Evolutionary conservation across 2,888 invertebrate genomes (phyloP).

Genomic region (Cistogaster globosa): DNA sequence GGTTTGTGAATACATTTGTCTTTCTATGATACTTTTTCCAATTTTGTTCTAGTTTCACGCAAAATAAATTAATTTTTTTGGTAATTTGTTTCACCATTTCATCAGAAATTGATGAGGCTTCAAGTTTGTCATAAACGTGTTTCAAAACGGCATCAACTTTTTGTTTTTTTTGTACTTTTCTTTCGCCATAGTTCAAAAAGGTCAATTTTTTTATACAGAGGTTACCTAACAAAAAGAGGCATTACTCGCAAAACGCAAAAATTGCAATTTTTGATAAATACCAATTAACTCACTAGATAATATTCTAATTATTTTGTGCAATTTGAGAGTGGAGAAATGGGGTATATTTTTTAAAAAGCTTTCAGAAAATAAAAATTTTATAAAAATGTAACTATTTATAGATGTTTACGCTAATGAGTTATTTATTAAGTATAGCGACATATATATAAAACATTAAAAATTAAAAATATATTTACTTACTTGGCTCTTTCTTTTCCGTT

Average conservation of each 20-base stretch:
- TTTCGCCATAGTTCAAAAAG: constrained; percentile 3
- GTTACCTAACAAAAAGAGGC: neutral
- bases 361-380: constrained; percentile 14
- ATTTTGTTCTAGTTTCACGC: too few relatives aligned
- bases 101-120: too few relatives aligned
- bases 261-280: constrained; percentile 4
- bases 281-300: constrained; percentile 12
- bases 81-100: too few relatives aligned
- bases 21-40: too few relatives aligned
- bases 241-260: too few relatives aligned
- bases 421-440: constrained; percentile 12
- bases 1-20: neutral
- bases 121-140: too few relatives aligned
- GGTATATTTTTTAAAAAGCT: constrained; percentile 3
- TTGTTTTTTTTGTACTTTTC: neutral
- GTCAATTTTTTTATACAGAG: too few relatives aligned
- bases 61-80: too few relatives aligned
- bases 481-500: constrained; percentile 8
- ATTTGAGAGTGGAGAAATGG: neutral
- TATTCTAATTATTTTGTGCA: neutral
- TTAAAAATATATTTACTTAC: too few relatives aligned
- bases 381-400: constrained; percentile 8
- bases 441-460: neutral
- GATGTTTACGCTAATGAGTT: constrained; percentile 10
- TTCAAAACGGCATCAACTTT: too few relatives aligned